phyloP scores from a whole-genome alignment of 2,888 invertebrate genomes.

The Cyrtodaria siliqua region DNA sequence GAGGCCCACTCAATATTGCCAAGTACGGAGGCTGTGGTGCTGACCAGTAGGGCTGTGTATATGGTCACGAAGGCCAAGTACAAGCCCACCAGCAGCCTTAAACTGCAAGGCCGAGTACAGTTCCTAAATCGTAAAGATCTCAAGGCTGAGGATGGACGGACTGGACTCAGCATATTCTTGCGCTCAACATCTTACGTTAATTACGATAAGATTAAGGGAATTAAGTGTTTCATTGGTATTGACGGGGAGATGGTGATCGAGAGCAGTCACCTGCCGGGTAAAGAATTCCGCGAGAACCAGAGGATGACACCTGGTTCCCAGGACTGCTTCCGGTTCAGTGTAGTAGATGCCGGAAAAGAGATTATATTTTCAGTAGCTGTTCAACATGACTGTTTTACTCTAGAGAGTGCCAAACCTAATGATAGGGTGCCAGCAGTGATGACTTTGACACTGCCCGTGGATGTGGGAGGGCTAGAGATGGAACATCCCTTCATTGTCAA shows the following conservation, averaged over 20 bases:
- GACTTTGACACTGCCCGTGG: constrained; percentile 61
- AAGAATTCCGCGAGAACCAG: constrained; percentile 64
- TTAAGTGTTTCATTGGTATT: constrained; percentile 78
- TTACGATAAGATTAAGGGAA: constrained; percentile 78
- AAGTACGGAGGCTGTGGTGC: constrained; percentile 78
- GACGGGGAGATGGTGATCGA: constrained; percentile 75
- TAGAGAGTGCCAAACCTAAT: constrained; percentile 72
- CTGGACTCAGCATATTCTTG: constrained; percentile 77
- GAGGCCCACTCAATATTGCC: constrained; percentile 77
- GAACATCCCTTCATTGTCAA: constrained; percentile 79
- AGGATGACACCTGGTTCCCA: constrained; percentile 75
- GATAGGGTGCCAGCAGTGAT: constrained; percentile 66
- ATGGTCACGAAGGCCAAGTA: constrained; percentile 76
- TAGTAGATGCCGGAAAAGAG: constrained; percentile 70
- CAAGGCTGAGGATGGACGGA: constrained; percentile 66
- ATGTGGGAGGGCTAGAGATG: constrained; percentile 64
- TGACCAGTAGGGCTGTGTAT: constrained; percentile 75
- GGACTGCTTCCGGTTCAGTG: constrained; percentile 77
- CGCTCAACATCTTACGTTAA: constrained; percentile 74
- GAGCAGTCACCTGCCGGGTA: constrained; percentile 61
- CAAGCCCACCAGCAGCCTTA: constrained; percentile 67
- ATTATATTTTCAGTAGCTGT: constrained; percentile 74
- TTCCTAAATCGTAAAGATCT: constrained; percentile 74
- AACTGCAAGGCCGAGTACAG: constrained; percentile 74
- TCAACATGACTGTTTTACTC: constrained; percentile 76